Conservation (phyloP, 92 coral and sea anemone genomes). For the Heteractis magnifica region DNA sequence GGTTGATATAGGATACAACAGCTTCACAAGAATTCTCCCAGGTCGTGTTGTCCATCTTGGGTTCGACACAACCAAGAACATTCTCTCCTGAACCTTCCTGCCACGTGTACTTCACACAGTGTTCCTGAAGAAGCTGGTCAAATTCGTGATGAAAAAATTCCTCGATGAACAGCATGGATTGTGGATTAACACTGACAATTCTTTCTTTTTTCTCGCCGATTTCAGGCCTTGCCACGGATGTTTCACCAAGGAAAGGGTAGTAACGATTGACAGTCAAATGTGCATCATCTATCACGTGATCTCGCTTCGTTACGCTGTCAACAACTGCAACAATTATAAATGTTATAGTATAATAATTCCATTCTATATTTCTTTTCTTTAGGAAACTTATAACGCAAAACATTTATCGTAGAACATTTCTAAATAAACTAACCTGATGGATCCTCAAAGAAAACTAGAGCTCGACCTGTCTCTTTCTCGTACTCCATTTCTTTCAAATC, state of each 20-base stretch:
- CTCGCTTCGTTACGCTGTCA: conserved; percentile 14
- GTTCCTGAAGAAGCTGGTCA: background rate
- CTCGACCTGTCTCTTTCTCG: too few species aligned
- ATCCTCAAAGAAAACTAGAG: conserved; percentile 55
- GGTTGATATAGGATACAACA: background rate
- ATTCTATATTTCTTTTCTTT: background rate
- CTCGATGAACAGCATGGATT: background rate
- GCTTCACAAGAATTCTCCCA: conserved; percentile 25
- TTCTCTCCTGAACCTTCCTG: conserved; percentile 7
- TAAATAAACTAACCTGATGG: conserved; percentile 35
- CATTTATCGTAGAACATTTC: background rate
- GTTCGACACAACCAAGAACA: conserved; percentile 1
- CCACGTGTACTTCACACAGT: conserved; percentile 3
- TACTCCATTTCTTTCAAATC: conserved; percentile 43
- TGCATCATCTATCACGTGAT: conserved; percentile 29
- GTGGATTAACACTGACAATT: background rate
- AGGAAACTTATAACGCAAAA: background rate
- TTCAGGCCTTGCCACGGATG: background rate
- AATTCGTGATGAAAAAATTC: conserved; percentile 5
- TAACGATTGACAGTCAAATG: conserved; percentile 25
- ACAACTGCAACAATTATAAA: conserved; percentile 21
- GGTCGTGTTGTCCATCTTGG: conserved; percentile 8
- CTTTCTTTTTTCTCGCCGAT: conserved; percentile 1
- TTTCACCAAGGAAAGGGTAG: conserved; percentile 50
- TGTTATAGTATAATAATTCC: background rate